Conservation (phyloP, 2,113 vertebrate genomes). For the Sialia sialis region DNA sequence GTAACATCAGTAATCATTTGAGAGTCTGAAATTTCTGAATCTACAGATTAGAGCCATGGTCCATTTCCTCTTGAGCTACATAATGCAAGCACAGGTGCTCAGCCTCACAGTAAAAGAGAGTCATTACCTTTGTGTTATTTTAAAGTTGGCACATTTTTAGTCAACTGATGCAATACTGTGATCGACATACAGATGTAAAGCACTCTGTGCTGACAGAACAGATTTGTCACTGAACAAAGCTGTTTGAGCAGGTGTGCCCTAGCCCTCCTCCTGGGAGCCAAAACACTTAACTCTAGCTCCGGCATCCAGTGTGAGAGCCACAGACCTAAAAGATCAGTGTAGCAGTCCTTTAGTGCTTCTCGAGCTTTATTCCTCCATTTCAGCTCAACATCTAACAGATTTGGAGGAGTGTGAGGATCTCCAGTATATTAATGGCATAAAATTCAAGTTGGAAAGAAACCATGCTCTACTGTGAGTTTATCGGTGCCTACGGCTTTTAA, state of each 20-base stretch:
- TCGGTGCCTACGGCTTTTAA: background rate
- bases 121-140: background rate
- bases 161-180: background rate
- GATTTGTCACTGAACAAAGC: background rate
- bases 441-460: background rate
- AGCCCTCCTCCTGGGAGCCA: background rate
- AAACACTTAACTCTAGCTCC: background rate
- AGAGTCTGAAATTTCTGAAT: background rate
- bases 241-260: background rate
- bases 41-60: background rate
- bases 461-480: background rate
- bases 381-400: background rate
- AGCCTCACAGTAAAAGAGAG: background rate
- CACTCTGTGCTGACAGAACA: background rate
- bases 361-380: background rate
- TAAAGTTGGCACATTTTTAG: background rate
- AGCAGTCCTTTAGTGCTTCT: background rate
- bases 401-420: background rate
- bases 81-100: background rate
- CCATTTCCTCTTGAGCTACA: background rate
- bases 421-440: background rate
- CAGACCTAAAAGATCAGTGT: background rate
- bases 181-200: background rate
- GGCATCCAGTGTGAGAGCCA: background rate
- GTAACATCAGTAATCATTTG: background rate